Percentiles rank a stretch among this genome's conserved stretches.
These are phyloP conservation scores for Equus przewalskii DNA, from an alignment of 2,113 vertebrate genomes.

Conservation along the genomic window DNA sequence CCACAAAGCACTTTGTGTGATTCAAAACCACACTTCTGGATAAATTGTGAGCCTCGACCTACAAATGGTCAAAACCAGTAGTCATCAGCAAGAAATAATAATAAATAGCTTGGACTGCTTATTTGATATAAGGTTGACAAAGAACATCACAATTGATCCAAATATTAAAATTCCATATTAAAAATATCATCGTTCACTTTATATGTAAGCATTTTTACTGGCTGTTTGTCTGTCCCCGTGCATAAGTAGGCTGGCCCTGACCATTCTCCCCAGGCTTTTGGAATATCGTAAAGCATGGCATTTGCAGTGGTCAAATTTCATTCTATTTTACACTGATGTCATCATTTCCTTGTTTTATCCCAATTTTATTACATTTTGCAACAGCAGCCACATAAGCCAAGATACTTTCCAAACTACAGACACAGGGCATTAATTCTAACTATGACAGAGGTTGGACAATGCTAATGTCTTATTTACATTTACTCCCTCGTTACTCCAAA, in stretches of 20 bases:
- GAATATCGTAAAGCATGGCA: not conserved
- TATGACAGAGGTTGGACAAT: not conserved
- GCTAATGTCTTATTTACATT: constrained; percentile 20
- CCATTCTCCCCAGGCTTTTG: not conserved
- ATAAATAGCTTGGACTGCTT: not conserved
- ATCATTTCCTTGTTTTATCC: constrained; percentile 54
- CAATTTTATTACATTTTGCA: constrained; percentile 44
- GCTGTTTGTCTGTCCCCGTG: not conserved
- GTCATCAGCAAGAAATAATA: not conserved
- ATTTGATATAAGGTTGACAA: not conserved
- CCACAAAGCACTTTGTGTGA: not conserved
- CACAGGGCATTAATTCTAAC: not conserved
- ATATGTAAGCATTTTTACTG: not conserved
- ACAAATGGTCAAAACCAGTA: not conserved
- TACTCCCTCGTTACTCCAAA: not conserved
- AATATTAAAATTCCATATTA: not conserved
- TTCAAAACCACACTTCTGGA: not conserved
- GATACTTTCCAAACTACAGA: constrained; percentile 21
- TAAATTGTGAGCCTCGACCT: not conserved
- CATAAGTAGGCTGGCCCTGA: not conserved
- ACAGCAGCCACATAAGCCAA: not conserved
- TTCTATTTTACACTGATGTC: not conserved
- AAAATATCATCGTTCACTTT: not conserved
- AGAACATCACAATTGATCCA: not conserved
- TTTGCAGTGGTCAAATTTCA: not conserved